Evolutionary conservation across 2,888 invertebrate species (phyloP).

Genomic region (Muscina levida): DNA sequence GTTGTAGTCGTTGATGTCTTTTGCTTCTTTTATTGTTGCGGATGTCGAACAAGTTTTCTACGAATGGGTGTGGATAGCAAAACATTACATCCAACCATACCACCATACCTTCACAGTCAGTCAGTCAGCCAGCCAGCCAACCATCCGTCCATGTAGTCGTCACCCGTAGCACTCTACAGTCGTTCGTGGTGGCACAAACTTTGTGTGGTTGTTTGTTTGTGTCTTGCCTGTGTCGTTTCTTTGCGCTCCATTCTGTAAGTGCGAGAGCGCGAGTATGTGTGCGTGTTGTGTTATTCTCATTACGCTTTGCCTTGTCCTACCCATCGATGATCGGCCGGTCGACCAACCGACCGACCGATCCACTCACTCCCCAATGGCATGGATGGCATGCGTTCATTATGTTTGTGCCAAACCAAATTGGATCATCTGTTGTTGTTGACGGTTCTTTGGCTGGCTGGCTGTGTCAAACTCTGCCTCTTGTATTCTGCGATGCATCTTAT

Average conservation of each 20-base stretch:
- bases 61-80: constrained; percentile 70
- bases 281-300: not conserved
- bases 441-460: not conserved
- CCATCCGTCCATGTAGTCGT: not conserved
- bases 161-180: too few relatives aligned
- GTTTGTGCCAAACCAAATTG: constrained; percentile 32
- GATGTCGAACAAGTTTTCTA: constrained; percentile 73
- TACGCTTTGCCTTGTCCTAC: not conserved
- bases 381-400: not conserved
- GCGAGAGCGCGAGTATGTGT: too few relatives aligned
- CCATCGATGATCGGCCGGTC: not conserved
- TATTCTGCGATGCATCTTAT: not conserved
- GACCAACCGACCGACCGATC: too few relatives aligned
- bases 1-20: constrained; percentile 48
- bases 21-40: constrained; percentile 66
- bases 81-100: constrained; percentile 10
- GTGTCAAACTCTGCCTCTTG: not conserved
- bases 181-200: not conserved
- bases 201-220: constrained; percentile 2
- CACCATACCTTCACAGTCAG: not conserved
- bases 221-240: constrained; percentile 7
- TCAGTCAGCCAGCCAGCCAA: not conserved
- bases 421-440: constrained; percentile 15
- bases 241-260: constrained; percentile 11
- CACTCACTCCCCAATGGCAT: too few relatives aligned